Evolutionary conservation across 2,113 vertebrate genomes (phyloP), one percentile per base, ranked within the genome.

Genomic region (Paraplagusia blochii): DNA sequence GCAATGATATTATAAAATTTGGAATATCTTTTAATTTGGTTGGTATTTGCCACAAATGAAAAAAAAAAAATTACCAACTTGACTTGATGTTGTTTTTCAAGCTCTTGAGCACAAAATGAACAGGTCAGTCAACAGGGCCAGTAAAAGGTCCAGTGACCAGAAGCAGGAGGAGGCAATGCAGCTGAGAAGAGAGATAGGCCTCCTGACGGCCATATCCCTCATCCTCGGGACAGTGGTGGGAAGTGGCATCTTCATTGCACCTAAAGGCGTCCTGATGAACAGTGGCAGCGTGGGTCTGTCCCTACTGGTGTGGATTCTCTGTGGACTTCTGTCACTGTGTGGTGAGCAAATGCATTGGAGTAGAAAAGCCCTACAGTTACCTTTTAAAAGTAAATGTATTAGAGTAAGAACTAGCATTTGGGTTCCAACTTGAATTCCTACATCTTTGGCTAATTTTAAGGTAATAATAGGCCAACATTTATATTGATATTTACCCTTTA

Each of bases 241-340:
- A 76, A 94, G 93, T 0, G 93, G 94, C 39, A 95, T 95, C 83
- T 95, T 95, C 38, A 94, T 95, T 40, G 92, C 93, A 9, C 93
- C 94, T 1, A 94, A 94, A 76, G 93, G 93, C 3, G 93, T 95
- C 1, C 75, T 95, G 77, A 66, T 89, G 58, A 94, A 95, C 82
- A 91, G 92, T 0, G 94, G 93, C 69, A 94, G 85, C 0, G 89
- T 95, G 74, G 93, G 94, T 9, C 74, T 94, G 44, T 95, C 94
- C 40, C 80, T 95, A 68, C 33, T 94, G 4, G 83, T 95, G 58
- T 95, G 93, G 94, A 60, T 72, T 8, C 87, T 89, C 53, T 90
- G 91, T 50, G 94, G 93, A 8, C 1, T 95, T 8, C 90, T 95
- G 18, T 95, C 94, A 1, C 55, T 91, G 58, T 90, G 91, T 39